phyloP scores from a whole-genome alignment of 37 sponge, comb jelly and placozoan species.

The Halichondria panicea region DNA sequence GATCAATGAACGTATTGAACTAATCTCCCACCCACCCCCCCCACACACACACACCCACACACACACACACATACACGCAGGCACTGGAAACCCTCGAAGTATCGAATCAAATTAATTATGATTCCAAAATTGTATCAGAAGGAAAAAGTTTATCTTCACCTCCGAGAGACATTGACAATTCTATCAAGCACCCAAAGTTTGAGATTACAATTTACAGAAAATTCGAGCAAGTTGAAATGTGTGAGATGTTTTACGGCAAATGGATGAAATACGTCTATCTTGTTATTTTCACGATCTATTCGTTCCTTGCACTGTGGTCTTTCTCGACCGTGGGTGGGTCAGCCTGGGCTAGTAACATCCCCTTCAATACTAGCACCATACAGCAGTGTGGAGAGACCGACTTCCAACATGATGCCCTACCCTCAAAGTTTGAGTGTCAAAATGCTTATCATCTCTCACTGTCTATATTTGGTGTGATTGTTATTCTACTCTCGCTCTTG shows the following conservation, averaged over 20 bases:
- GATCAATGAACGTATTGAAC: too few species aligned
- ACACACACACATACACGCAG: too few species aligned
- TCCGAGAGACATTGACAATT: too few species aligned
- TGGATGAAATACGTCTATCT: slow-evolving; percentile 64
- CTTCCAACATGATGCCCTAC: slow-evolving; percentile 51
- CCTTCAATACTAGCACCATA: slow-evolving; percentile 54
- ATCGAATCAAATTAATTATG: not conserved
- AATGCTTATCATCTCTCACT: slow-evolving; percentile 76
- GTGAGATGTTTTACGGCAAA: slow-evolving; percentile 60
- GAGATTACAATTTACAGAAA: slow-evolving; percentile 50
- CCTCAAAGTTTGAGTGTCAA: slow-evolving; percentile 45
- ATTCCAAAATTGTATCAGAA: not conserved
- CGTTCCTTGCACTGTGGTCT: slow-evolving; percentile 57
- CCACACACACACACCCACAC: too few species aligned
- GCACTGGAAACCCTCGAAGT: slow-evolving; percentile 6
- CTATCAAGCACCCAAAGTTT: slow-evolving; percentile 39
- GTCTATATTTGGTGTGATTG: slow-evolving; percentile 69
- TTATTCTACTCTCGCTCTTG: slow-evolving; percentile 61
- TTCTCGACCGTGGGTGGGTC: slow-evolving; percentile 82
- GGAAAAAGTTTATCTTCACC: too few species aligned
- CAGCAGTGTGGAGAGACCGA: slow-evolving; percentile 56
- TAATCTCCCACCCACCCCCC: too few species aligned
- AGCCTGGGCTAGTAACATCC: slow-evolving; percentile 88
- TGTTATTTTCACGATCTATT: slow-evolving; percentile 66
- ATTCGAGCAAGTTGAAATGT: slow-evolving; percentile 81